These are phyloP conservation scores for Microcebus jonahi DNA, from an alignment of 2,113 vertebrate genomes.

Conservation along the genomic window DNA sequence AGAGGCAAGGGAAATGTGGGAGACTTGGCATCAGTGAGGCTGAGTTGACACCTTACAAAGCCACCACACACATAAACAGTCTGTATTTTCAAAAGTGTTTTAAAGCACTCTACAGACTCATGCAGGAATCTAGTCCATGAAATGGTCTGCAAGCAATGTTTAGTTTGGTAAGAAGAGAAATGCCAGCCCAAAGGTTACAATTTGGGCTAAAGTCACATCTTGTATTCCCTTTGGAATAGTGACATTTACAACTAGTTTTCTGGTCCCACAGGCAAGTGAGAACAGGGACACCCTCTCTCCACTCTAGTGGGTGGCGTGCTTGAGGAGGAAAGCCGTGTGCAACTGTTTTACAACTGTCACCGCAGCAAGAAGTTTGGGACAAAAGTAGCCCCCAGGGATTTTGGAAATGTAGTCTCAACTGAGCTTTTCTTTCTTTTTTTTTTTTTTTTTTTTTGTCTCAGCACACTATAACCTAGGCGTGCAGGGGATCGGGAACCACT, in stretches of 20 bases:
- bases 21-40: not conserved
- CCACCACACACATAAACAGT: not conserved
- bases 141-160: not conserved
- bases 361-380: not conserved
- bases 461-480: not conserved
- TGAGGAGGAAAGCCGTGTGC: not conserved
- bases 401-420: not conserved
- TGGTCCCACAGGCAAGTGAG: not conserved
- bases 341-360: not conserved
- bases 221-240: not conserved
- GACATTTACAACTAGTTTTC: conserved; percentile 9
- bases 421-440: not conserved
- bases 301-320: accelerated
- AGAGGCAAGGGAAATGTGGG: not conserved
- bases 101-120: not conserved
- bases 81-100: not conserved
- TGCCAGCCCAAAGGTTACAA: not conserved
- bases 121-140: not conserved
- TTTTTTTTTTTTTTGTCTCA: not conserved
- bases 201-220: not conserved
- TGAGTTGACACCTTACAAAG: not conserved
- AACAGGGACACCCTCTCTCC: not conserved
- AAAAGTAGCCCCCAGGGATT: not conserved
- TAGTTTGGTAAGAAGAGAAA: conserved; percentile 26
- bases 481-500: not conserved